Base-by-base conservation (phyloP, 2,113 vertebrate species). In the Lepidothrix coronata region DNA sequence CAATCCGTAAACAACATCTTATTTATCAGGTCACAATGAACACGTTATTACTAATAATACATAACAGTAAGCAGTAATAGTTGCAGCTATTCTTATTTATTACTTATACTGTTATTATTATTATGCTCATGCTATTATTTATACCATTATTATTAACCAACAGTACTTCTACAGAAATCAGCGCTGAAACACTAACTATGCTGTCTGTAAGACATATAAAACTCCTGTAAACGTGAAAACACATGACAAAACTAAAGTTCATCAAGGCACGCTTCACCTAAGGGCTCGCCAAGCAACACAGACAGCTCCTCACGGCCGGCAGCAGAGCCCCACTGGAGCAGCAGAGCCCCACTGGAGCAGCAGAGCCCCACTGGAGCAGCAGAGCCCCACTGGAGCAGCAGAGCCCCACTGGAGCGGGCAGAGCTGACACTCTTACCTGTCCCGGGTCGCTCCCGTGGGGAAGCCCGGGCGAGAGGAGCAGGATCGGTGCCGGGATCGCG, bases 191-290 rank as follows among this genome's bases (percentile, higher is more conserved):
- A 3, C 9, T 6, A 3, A 3, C 9, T 6, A 3, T 0, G 5
- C 1, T 21, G 11, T 0, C 19, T 1, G 19, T 4, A 6, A 27
- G 37, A 8, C 25, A 28, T 0, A 10, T 0, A 62, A n/a, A 55
- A 6, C 27, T 11, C 4, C 11, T 39, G 41, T 30, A 43, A 21
- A 33, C 0, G 3, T 1, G 9, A 22, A 48, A 65, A 23, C 30
- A 12, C 35, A 2, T 0, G 11, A 23, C 0, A 20, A 51, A 28
- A 24, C 2, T 3, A 21, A 17, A 65, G 37, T 1, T 19, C 68
- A 3, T 2, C 6, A 2, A 1, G 27, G 14, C n/a, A 14, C 22
- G 12, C 41, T 16, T 8, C 72, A 4, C 2, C 43, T 5, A 3
- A 22, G 27, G 14, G 16, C 41, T 48, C 21, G 11, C 46, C 8